Base-by-base conservation (phyloP, 2,888 invertebrate species). In the Brassicogethes aeneus region DNA sequence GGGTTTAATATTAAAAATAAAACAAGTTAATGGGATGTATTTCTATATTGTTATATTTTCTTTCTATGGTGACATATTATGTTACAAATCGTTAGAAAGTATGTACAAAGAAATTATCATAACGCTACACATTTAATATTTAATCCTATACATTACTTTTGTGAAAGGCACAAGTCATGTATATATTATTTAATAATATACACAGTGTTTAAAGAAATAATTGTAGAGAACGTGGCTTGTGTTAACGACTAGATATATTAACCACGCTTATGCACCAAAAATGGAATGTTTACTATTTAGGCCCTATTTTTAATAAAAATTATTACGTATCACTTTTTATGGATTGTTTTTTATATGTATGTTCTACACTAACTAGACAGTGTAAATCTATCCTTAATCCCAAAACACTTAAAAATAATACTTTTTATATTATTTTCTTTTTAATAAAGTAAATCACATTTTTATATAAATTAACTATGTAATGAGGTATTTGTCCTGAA, bases 81-180 rank as follows among this genome's bases (percentile, higher is more conserved):
- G n/a, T 56, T 60, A 60, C 58, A 60, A 57, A 57, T 56, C 49
- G 46, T 59, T 55, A 57, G 51, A 59, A 60, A 57, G 52, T 60
- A 60, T 60, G 53, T 60, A 59, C 59, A 60, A 50, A 55, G 47
- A 45, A 54, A 53, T 47, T 42, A 31, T 33, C 2, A 46, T 40
- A 46, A 45, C 44, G 47, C 53, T 54, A 55, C 50, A 51, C 47
- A 48, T 51, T 44, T 37, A 45, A 44, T 44, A 47, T 38, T 7
- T 10, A 10, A 32, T 12, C 5, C 32, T 36, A 17, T 35, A 15
- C 16, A 35, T n/a, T 36, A 36, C 36, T 36, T 36, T 35, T 16
- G 16, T 35, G 41, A 46, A 32, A 50, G 50, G 50, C 48, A 50
- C 50, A 48, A 48, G 17, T 43, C 29, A 36, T 40, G 42, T 47